These are phyloP conservation scores for Xiphophorus hellerii DNA, from an alignment of 2,113 vertebrate genomes.

Conservation along the genomic window DNA sequence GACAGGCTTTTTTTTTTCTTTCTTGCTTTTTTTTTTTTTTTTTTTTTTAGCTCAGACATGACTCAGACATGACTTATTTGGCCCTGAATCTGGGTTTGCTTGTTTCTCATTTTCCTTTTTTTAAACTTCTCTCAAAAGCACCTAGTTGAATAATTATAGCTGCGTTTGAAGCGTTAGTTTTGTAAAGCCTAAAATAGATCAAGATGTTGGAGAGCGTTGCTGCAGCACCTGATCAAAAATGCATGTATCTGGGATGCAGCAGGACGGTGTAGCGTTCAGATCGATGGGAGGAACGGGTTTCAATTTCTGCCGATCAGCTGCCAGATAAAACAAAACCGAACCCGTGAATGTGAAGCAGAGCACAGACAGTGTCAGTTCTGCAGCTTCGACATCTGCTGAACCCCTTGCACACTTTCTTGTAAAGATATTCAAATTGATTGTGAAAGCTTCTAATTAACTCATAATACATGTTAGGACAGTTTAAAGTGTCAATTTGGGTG, in stretches of 20 bases:
- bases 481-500: too few species aligned
- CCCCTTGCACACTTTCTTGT: conserved; percentile 1
- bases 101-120: neutral
- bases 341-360: neutral
- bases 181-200: conserved; percentile 24
- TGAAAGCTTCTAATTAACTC: too few species aligned
- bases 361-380: neutral
- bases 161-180: conserved; percentile 3
- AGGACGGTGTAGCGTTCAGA: conserved; percentile 42
- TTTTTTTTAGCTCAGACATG: neutral
- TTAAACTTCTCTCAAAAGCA: neutral
- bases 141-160: neutral
- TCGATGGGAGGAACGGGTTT: conserved; percentile 43
- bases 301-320: conserved; percentile 17
- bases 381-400: conserved; percentile 36
- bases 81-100: neutral
- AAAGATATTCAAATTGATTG: too few species aligned
- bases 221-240: conserved; percentile 67
- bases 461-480: too few species aligned
- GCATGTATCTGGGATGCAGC: conserved; percentile 48
- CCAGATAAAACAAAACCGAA: conserved; percentile 2
- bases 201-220: conserved; percentile 12
- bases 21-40: neutral
- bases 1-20: conserved; percentile 5
- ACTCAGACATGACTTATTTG: neutral